A percentile compares a stretch with the other conserved stretches of the same genome.
phyloP scores from a whole-genome alignment of 2,113 vertebrate genomes.

The Heliornis fulica region DNA sequence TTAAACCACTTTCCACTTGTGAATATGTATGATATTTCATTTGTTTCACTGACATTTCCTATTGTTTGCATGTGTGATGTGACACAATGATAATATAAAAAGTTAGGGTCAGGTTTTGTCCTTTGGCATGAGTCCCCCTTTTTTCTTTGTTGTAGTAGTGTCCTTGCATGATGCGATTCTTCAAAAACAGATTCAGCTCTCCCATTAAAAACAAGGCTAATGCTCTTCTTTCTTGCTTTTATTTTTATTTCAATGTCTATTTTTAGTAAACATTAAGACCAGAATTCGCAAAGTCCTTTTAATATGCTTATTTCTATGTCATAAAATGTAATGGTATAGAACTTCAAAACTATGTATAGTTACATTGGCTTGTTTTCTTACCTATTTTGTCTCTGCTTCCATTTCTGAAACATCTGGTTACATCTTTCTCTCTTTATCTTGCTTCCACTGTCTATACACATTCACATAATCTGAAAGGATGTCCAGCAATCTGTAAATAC shows the following conservation, averaged over 20 bases:
- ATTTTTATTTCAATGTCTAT: too few species aligned
- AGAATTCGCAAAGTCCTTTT: neutral
- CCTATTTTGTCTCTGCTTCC: neutral
- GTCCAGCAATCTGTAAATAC: neutral
- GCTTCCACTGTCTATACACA: neutral
- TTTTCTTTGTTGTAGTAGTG: neutral
- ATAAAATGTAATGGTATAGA: neutral
- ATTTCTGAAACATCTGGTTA: neutral
- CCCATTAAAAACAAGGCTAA: too few species aligned
- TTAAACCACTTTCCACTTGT: neutral
- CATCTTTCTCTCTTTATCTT: neutral
- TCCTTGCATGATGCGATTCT: neutral
- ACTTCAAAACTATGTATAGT: neutral
- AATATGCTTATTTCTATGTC: neutral
- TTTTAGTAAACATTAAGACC: too few species aligned
- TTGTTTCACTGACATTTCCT: neutral
- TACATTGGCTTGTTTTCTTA: neutral
- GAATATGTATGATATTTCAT: neutral
- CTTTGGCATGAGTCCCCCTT: neutral
- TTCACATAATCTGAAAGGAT: neutral
- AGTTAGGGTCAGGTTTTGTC: neutral
- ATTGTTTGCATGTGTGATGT: fast-evolving
- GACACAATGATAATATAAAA: neutral
- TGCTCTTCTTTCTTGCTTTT: too few species aligned
- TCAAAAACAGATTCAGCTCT: too few species aligned